Base-by-base conservation (phyloP, 2,113 vertebrate species). In the Cercocebus atys region DNA sequence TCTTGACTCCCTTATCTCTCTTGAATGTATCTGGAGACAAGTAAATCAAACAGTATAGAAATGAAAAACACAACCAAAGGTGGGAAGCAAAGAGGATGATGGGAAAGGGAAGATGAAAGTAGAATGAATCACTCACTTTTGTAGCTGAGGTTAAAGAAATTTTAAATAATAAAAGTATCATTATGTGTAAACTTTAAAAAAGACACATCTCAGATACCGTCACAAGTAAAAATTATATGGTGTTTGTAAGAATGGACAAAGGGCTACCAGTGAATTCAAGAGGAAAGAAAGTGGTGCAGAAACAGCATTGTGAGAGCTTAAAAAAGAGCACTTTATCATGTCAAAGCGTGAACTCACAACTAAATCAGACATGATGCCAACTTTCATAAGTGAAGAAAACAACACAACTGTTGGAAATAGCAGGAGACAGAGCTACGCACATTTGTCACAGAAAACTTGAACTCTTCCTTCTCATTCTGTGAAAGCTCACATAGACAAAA, bases 41-140 rank as follows among this genome's bases (percentile, higher is more conserved):
- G 85, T 84, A 90, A 90, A 87, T 87, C 47, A 87, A 93, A 73
- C 17, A 55, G 35, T 85, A 38, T 35, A 85, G 66, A 93, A 32
- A 76, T 57, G 6, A 95, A 93, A 85, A 93, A 68, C 55, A 40
- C 55, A 88, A 66, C 30, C 45, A 45, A n/a, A 94, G 47, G 88
- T n/a, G 61, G 88, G n/a, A 59, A 85, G 40, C 1, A 55, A 78
- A 88, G 84, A 87, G 57, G 23, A 18, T 17, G 57, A 2, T 76
- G 52, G 66, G 43, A 27, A 68, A 82, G 80, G 66, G 61, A 82
- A 22, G 52, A 40, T 73, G 40, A n/a, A 79, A 66, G 47, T 50
- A 83, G n/a, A 40, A 47, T 47, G 30, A 50, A 92, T 82, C 87
- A 3, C 45, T 87, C 32, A 47, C 87, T 86, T 86, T 95, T 96